phyloP scores from a whole-genome alignment of 1,140 invertebrate species.

The Drosophila setifemur region DNA sequence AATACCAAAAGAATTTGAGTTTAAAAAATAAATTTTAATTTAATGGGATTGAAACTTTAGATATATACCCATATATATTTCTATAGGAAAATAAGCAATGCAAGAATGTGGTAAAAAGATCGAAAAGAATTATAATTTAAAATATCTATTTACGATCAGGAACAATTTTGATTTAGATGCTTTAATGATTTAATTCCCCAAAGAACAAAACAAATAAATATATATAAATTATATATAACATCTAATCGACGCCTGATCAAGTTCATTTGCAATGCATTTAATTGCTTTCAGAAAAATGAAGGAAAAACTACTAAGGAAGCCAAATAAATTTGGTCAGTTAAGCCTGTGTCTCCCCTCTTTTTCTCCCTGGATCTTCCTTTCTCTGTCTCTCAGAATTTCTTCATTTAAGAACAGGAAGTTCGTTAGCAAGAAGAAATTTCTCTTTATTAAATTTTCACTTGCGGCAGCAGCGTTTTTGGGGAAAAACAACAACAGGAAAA shows the following conservation, averaged over 20 bases:
- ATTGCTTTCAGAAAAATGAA: constrained; percentile 30
- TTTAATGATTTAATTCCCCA: too few species aligned
- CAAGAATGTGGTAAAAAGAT: too few species aligned
- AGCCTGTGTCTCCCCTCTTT: constrained; percentile 16
- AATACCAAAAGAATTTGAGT: too few species aligned
- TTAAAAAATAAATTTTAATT: too few species aligned
- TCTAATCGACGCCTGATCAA: background rate
- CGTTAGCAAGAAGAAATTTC: constrained; percentile 59
- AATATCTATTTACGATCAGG: too few species aligned
- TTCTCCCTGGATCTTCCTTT: background rate
- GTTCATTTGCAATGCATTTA: constrained; percentile 18
- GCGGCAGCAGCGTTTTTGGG: constrained; percentile 25
- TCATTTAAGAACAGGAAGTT: constrained; percentile 51
- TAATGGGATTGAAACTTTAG: too few species aligned
- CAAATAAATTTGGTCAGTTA: constrained; percentile 17
- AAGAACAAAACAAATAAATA: too few species aligned
- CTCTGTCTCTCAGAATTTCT: background rate
- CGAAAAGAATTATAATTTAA: too few species aligned
- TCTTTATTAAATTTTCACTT: constrained; percentile 76
- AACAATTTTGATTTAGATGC: too few species aligned
- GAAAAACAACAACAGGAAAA: constrained; percentile 54
- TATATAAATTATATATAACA: background rate
- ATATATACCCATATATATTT: too few species aligned
- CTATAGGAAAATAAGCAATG: too few species aligned
- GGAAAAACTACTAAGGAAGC: background rate